Conservation (phyloP, 2,113 vertebrate species). For the Ictalurus punctatus region DNA sequence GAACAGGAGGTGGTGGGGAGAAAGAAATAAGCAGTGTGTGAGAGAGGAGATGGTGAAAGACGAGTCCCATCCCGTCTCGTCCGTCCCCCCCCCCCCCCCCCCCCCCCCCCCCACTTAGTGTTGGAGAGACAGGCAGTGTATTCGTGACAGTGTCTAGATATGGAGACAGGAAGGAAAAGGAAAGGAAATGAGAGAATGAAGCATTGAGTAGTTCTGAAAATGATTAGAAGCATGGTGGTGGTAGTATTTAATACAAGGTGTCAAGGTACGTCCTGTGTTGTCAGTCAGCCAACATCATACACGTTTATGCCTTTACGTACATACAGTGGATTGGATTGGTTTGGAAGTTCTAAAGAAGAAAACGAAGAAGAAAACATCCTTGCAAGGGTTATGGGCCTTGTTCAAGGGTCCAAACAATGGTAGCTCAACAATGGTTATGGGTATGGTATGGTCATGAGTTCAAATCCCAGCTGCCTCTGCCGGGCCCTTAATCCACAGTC, state of each 20-base stretch:
- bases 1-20: neutral
- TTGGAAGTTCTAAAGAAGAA: neutral
- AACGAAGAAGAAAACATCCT: neutral
- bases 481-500: neutral
- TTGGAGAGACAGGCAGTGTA: neutral
- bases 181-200: neutral
- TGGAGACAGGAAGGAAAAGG: neutral
- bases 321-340: neutral
- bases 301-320: neutral
- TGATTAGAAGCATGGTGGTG: neutral
- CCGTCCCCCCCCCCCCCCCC: fast-evolving
- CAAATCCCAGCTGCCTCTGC: neutral
- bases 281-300: neutral
- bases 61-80: too few species aligned
- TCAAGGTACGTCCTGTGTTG: neutral
- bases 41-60: neutral
- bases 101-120: neutral
- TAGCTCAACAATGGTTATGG: neutral
- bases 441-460: neutral
- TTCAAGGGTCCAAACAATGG: neutral
- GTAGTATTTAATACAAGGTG: neutral
- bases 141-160: neutral
- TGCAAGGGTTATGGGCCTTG: neutral
- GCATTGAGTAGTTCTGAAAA: neutral
- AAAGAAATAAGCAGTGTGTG: neutral